These are phyloP conservation scores for Phalera bucephala DNA, from an alignment of 2,888 invertebrate species.

Conservation along the genomic window DNA sequence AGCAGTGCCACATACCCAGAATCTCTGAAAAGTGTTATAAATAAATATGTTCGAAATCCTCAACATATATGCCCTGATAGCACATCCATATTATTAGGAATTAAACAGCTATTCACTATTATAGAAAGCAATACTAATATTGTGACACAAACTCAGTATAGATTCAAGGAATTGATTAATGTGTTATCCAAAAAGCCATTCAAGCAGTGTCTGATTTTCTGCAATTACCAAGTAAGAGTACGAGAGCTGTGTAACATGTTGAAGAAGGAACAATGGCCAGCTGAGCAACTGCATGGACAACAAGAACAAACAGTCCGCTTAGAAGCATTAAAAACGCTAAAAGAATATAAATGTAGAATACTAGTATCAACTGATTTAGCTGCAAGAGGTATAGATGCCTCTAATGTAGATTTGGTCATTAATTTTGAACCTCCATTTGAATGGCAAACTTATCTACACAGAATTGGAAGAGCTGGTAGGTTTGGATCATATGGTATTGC, in stretches of 20 bases:
- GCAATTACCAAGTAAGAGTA: slow-evolving; percentile 93
- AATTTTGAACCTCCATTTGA: slow-evolving; percentile 94
- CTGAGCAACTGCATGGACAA: slow-evolving; percentile 89
- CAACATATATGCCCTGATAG: slow-evolving; percentile 88
- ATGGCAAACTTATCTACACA: slow-evolving; percentile 93
- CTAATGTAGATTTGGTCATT: slow-evolving; percentile 95
- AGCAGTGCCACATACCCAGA: slow-evolving; percentile 96
- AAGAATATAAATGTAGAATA: slow-evolving; percentile 91
- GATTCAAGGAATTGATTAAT: slow-evolving; percentile 84
- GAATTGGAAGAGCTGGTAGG: slow-evolving; percentile 97
- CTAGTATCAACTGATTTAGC: slow-evolving; percentile 95
- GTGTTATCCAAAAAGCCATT: slow-evolving; percentile 89
- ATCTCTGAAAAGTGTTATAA: slow-evolving; percentile 87
- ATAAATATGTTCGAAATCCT: slow-evolving; percentile 90
- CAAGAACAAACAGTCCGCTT: slow-evolving; percentile 91
- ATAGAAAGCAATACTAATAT: slow-evolving; percentile 85
- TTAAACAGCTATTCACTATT: slow-evolving; percentile 88
- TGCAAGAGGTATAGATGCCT: slow-evolving; percentile 96
- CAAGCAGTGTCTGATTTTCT: slow-evolving; percentile 96
- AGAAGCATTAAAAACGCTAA: slow-evolving; percentile 89
- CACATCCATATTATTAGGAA: slow-evolving; percentile 87
- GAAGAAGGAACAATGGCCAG: slow-evolving; percentile 88
- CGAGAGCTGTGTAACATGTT: slow-evolving; percentile 89
- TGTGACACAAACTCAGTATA: slow-evolving; percentile 86
- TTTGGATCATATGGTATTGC: slow-evolving; percentile 94